A percentile compares a stretch with the other conserved stretches of the same genome.
Conservation (phyloP, 35 echinoderm and acorn worm genomes). For the Eucidaris tribuloides region DNA sequence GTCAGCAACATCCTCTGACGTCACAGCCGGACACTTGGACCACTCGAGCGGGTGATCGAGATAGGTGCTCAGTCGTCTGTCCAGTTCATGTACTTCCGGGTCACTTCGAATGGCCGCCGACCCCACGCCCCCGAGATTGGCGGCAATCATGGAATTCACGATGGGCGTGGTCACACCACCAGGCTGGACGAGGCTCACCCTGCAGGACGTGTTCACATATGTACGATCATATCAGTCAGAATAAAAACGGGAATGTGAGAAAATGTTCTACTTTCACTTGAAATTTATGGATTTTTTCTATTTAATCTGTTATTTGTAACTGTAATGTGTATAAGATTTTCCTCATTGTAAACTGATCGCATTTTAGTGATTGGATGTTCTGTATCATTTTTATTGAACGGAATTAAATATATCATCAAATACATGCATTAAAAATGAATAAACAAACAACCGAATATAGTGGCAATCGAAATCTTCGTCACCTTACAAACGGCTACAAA, state of each 20-base stretch:
- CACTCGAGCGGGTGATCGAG: constrained; percentile 4
- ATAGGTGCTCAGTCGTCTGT: constrained; percentile 1
- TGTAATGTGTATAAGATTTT: not conserved
- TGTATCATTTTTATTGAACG: not conserved
- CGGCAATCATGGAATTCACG: not conserved
- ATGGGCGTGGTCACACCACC: not conserved
- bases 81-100: constrained; percentile 10
- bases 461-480: too few relatives aligned
- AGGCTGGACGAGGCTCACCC: not conserved
- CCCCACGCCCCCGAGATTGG: not conserved
- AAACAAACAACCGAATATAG: too few relatives aligned
- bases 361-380: not conserved
- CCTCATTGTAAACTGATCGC: not conserved
- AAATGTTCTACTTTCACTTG: too few relatives aligned
- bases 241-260: too few relatives aligned
- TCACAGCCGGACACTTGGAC: constrained; percentile 2
- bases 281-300: too few relatives aligned
- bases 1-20: not conserved
- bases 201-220: too few relatives aligned
- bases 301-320: not conserved
- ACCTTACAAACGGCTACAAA: too few relatives aligned
- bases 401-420: too few relatives aligned
- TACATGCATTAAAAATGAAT: too few relatives aligned
- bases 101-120: not conserved
- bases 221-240: not conserved